Percentiles rank a stretch among this genome's conserved stretches.
Evolutionary conservation across 2,797 vertebrate species (phyloP).

Genomic region (Podargus strigoides): DNA sequence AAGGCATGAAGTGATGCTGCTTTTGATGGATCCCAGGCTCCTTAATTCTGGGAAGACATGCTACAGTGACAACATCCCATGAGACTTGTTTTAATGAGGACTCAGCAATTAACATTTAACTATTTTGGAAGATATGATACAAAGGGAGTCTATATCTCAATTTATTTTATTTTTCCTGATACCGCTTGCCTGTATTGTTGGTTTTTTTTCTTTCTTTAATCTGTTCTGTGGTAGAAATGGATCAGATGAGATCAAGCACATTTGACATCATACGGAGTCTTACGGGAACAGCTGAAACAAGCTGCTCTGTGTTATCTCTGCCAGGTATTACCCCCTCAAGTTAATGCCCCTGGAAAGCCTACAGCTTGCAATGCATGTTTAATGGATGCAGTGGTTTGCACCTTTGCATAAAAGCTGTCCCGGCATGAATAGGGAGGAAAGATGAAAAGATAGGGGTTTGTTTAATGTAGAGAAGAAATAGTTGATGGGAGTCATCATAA

Average conservation of each 20-base stretch:
- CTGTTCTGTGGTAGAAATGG: background rate
- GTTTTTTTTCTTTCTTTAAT: background rate
- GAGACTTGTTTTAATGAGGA: background rate
- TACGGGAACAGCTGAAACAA: background rate
- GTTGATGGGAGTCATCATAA: background rate
- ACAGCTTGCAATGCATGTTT: background rate
- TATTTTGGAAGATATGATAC: background rate
- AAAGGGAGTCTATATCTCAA: background rate
- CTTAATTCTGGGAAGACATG: background rate
- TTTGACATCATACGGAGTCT: background rate
- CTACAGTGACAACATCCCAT: background rate
- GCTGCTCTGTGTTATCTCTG: background rate
- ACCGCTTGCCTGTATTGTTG: background rate
- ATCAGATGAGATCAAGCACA: background rate
- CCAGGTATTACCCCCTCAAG: background rate
- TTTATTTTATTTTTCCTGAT: background rate
- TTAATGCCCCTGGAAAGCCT: background rate
- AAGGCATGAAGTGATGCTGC: background rate
- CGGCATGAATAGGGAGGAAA: background rate
- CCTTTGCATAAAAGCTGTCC: background rate
- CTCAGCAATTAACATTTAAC: background rate
- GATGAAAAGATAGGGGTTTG: constrained; percentile 18
- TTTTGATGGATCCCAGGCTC: background rate
- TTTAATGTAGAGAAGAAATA: constrained; percentile 6
- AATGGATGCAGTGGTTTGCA: background rate